Conservation (phyloP, 2,113 vertebrate genomes). For the Phoxinus phoxinus region DNA sequence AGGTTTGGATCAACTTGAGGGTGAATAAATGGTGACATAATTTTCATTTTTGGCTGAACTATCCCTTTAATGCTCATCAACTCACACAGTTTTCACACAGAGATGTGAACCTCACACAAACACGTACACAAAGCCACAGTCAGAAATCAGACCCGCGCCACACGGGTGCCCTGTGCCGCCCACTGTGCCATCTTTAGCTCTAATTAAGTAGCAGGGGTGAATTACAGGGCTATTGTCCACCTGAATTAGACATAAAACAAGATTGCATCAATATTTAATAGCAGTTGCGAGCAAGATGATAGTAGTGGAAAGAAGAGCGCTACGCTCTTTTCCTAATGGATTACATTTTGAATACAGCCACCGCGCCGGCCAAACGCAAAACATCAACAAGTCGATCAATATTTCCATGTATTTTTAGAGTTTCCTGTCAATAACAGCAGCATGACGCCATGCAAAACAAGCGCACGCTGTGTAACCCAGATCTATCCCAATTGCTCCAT, state of each 20-base stretch:
- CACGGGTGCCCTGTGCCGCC: slow-evolving; percentile 14
- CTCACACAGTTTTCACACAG: not conserved
- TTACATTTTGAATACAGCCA: slow-evolving; percentile 24
- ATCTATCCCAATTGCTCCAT: slow-evolving; percentile 28
- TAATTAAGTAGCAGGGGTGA: slow-evolving; percentile 42
- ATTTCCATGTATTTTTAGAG: slow-evolving; percentile 9
- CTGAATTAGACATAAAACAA: slow-evolving; percentile 48
- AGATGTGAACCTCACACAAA: not conserved
- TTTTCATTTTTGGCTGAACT: too few relatives aligned
- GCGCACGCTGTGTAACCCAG: not conserved
- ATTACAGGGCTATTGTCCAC: slow-evolving; percentile 20
- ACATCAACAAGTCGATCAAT: slow-evolving; percentile 20
- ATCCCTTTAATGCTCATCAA: not conserved
- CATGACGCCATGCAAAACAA: not conserved
- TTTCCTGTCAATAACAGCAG: slow-evolving; percentile 2
- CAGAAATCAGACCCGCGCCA: slow-evolving; percentile 1
- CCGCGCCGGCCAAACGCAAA: not conserved
- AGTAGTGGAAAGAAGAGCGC: slow-evolving; percentile 25
- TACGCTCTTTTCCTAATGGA: slow-evolving; percentile 12
- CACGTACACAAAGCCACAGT: not conserved
- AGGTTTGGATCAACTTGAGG: too few relatives aligned
- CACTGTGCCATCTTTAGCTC: slow-evolving; percentile 50
- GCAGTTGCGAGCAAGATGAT: slow-evolving; percentile 29
- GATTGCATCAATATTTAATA: slow-evolving; percentile 49
- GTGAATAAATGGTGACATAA: too few relatives aligned